A percentile compares a stretch with the other conserved stretches of the same genome.
Conservation (phyloP, 2,113 vertebrate species). For the Clupea harengus region DNA sequence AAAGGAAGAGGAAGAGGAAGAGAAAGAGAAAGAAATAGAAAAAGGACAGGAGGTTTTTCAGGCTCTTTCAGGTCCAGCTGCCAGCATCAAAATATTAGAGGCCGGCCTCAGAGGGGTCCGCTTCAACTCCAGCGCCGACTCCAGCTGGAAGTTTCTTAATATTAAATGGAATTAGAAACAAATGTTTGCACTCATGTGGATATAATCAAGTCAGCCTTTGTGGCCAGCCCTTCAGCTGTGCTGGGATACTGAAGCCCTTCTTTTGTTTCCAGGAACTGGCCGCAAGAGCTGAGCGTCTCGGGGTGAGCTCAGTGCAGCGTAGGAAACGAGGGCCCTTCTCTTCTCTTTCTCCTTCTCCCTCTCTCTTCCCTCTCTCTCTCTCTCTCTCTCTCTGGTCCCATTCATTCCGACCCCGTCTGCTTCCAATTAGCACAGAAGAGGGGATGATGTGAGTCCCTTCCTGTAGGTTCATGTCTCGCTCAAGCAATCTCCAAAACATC, state of each 20-base stretch:
- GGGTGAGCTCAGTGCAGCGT: slow-evolving; percentile 43
- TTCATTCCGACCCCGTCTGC: slow-evolving; percentile 63
- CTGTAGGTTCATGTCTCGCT: slow-evolving; percentile 73
- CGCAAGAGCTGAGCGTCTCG: slow-evolving; percentile 25
- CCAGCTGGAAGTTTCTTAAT: slow-evolving; percentile 72
- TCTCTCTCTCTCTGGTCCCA: slow-evolving; percentile 32
- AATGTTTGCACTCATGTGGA: slow-evolving; percentile 75
- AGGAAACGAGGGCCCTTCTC: slow-evolving; percentile 51
- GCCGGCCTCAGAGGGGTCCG: slow-evolving; percentile 36
- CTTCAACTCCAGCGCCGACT: slow-evolving; percentile 49
- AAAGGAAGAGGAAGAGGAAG: neutral
- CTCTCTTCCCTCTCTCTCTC: slow-evolving; percentile 42
- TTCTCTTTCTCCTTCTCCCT: too few relatives aligned
- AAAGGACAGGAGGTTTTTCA: neutral
- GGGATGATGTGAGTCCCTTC: slow-evolving; percentile 71
- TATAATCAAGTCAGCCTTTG: slow-evolving; percentile 67
- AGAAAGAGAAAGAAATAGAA: slow-evolving; percentile 43
- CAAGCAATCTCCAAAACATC: slow-evolving; percentile 74
- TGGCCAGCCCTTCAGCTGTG: slow-evolving; percentile 63
- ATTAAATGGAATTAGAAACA: slow-evolving; percentile 74
- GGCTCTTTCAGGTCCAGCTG: slow-evolving; percentile 43
- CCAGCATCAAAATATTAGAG: slow-evolving; percentile 62
- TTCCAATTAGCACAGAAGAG: slow-evolving; percentile 69
- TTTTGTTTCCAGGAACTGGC: slow-evolving; percentile 38
- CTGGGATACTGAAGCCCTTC: slow-evolving; percentile 38